Evolutionary conservation across 2,888 invertebrate species (phyloP), one percentile per base, ranked within the genome.

Genomic region (Prosopocoilus inquinatus): DNA sequence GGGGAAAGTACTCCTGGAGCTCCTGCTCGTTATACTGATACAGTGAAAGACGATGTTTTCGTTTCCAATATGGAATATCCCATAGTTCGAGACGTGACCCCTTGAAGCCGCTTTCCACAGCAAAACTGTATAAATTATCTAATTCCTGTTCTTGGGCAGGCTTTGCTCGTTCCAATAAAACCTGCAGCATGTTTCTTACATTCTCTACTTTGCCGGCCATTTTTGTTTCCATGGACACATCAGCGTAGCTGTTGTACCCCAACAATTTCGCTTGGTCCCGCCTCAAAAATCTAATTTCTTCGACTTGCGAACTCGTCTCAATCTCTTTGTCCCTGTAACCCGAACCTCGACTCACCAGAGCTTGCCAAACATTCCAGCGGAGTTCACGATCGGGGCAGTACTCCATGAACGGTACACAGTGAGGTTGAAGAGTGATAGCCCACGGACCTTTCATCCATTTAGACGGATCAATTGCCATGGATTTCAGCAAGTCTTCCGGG

Each of bases 171-270:
- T 84, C 82, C 0, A 87, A 73, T 34, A 92, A 80, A 60, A 79
- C 83, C 50, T 86, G 81, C 20, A 96, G 79, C 57, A 88, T 82
- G 57, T 83, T 81, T 61, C 87, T 80, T 0, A 95, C 86, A 73
- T 88, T 89, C 49, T 89, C 85, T 9, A 91, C 77, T 61, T 81
- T 87, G 7, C 88, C 90, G 5, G 94, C 93, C 94, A 96, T 89
- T 82, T 95, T 96, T 0, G 94, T 94, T 78, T 91, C 88, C 92
- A 96, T 92, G 35, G 91, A 92, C 88, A 96, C 87, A 36, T 94
- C 88, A 0, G 86, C 88, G 75, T 80, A 96, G 50, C 83, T 85
- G 59, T 88, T 81, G 73, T 85, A 96, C 0, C 96, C 95, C 8
- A 96, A 77, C 9, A 87, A 67, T 61, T 85, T 80, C 0, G 95